Evolutionary conservation across 2,113 vertebrate genomes (phyloP).

Genomic region (Eidolon helvum): DNA sequence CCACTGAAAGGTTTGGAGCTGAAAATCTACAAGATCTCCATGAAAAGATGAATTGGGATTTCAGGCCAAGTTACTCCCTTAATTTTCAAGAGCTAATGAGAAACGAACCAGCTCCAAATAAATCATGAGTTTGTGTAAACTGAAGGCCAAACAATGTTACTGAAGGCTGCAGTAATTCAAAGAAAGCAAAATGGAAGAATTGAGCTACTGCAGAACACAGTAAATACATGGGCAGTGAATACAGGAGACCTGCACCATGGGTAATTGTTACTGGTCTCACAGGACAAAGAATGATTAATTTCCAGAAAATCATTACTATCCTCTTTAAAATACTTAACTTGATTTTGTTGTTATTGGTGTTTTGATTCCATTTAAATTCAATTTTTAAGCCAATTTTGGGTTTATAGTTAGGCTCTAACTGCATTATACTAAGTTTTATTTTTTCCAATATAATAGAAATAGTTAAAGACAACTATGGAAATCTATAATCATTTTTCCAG

Average conservation of each 20-base stretch:
- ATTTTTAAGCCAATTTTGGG: not conserved
- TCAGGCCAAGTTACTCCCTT: not conserved
- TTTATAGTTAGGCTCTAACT: not conserved
- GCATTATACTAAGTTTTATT: not conserved
- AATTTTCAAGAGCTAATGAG: not conserved
- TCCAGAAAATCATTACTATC: not conserved
- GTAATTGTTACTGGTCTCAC: not conserved
- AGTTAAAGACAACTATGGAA: not conserved
- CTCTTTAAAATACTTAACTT: not conserved
- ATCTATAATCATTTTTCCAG: not conserved
- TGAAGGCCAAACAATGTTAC: not conserved
- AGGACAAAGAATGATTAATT: not conserved
- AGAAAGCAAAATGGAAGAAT: not conserved
- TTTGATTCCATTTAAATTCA: not conserved
- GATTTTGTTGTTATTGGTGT: not conserved
- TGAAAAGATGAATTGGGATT: not conserved
- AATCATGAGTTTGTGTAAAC: not conserved
- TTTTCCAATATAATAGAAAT: not conserved
- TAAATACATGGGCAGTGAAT: too few species aligned
- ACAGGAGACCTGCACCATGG: fast-evolving
- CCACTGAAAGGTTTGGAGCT: not conserved
- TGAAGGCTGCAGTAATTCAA: not conserved
- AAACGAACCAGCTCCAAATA: not conserved
- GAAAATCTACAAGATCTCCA: not conserved
- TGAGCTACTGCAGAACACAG: not conserved